Evolutionary conservation across 2,888 invertebrate species (phyloP).

Genomic region (Drosophila rubida): DNA sequence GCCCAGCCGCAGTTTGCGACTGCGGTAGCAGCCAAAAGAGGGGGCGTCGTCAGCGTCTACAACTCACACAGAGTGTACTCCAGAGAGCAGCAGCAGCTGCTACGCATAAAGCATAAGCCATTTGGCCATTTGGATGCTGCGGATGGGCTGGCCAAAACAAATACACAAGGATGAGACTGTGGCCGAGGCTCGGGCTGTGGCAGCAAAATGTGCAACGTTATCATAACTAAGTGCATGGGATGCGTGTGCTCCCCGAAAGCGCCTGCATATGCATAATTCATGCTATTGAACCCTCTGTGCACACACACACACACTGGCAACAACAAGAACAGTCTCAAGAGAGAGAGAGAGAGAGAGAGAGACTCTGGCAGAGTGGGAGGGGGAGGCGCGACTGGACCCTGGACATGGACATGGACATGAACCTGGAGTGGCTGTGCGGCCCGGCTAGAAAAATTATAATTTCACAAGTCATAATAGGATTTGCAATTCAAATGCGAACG

Average conservation of each 20-base stretch:
- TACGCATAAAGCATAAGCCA: constrained; percentile 75
- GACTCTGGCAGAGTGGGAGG: not conserved
- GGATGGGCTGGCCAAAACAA: constrained; percentile 74
- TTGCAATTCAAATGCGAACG: constrained; percentile 80
- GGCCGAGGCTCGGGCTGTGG: constrained; percentile 30
- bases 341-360: constrained; percentile 3
- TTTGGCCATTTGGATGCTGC: constrained; percentile 58
- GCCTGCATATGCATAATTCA: constrained; percentile 83
- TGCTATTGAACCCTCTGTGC: constrained; percentile 83
- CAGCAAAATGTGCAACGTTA: constrained; percentile 77
- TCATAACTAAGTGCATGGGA: constrained; percentile 79
- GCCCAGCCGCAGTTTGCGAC: constrained; percentile 56
- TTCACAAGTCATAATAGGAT: constrained; percentile 82
- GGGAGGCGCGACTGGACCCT: constrained; percentile 53
- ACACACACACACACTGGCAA: constrained; percentile 43
- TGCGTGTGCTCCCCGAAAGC: constrained; percentile 76
- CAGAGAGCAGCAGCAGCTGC: constrained; percentile 60
- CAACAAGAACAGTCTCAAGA: constrained; percentile 2
- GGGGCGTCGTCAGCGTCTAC: constrained; percentile 59
- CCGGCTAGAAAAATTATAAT: constrained; percentile 81
- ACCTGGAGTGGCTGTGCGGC: constrained; percentile 67
- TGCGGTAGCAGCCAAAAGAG: constrained; percentile 75
- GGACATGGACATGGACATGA: constrained; percentile 56
- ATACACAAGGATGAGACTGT: constrained; percentile 58
- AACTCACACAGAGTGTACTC: constrained; percentile 30